phyloP scores from a whole-genome alignment of 2,888 invertebrate species.

The Chymomyza procnemis region DNA sequence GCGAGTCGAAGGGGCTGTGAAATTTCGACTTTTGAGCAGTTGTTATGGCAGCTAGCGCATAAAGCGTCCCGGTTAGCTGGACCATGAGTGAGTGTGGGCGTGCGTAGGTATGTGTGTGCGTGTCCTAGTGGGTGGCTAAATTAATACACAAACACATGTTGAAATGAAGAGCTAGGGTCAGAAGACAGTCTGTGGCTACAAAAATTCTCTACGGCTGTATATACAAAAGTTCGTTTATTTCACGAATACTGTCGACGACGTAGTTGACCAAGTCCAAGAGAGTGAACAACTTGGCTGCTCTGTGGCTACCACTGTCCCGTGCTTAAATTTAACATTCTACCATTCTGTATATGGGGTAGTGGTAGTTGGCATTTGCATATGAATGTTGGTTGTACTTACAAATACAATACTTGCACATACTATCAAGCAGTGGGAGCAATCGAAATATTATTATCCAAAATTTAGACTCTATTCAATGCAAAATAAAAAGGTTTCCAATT shows the following conservation, averaged over 20 bases:
- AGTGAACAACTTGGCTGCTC: conserved; percentile 44
- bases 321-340: background rate
- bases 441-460: background rate
- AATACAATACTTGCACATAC: background rate
- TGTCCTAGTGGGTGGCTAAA: conserved; percentile 58
- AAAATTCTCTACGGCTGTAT: conserved; percentile 17
- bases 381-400: background rate
- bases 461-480: too few relatives aligned
- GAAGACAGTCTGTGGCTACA: background rate
- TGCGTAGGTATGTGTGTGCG: conserved; percentile 30
- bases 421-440: background rate
- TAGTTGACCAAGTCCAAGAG: conserved; percentile 60
- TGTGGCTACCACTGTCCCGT: conserved; percentile 35
- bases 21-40: background rate
- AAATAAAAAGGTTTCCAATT: too few relatives aligned
- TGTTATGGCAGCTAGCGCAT: conserved; percentile 1
- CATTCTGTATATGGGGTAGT: background rate
- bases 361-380: background rate
- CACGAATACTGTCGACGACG: conserved; percentile 60
- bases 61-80: background rate
- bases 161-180: conserved; percentile 8
- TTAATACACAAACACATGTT: conserved; percentile 65
- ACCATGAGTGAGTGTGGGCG: background rate
- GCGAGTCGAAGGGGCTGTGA: background rate
- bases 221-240: conserved; percentile 65